A percentile compares a stretch with the other conserved stretches of the same genome.
Evolutionary conservation across 2,888 invertebrate genomes (phyloP).

Genomic region (Pecten maximus): DNA sequence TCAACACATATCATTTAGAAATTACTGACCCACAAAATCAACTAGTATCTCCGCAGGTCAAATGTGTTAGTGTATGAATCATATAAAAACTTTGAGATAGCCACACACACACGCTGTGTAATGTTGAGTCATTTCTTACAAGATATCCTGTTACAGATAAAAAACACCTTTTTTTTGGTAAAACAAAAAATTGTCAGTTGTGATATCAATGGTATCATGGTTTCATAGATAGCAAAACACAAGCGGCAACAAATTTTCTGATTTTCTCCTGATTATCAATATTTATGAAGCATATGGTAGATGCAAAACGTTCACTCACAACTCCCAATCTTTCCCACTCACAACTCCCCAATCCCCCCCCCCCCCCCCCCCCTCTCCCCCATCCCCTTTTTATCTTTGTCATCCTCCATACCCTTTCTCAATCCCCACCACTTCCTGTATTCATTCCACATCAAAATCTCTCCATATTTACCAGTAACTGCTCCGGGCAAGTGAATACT

Average conservation of each 20-base stretch:
- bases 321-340: too few relatives aligned
- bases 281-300: constrained; percentile 1
- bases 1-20: too few relatives aligned
- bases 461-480: too few relatives aligned
- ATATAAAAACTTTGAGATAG: background rate
- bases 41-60: too few relatives aligned
- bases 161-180: background rate
- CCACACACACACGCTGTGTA: background rate
- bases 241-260: background rate
- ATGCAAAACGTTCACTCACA: too few relatives aligned
- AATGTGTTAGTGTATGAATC: background rate
- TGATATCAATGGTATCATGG: background rate
- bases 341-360: too few relatives aligned
- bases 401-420: too few relatives aligned
- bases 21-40: too few relatives aligned
- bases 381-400: background rate
- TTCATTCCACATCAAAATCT: too few relatives aligned
- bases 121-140: background rate
- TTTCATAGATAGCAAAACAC: background rate
- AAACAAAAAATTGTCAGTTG: constrained; percentile 2
- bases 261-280: background rate
- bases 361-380: background rate
- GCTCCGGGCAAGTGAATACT: too few relatives aligned
- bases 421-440: too few relatives aligned
- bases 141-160: background rate